Conservation (phyloP, 2,888 invertebrate species). For the Protophormia terraenovae region DNA sequence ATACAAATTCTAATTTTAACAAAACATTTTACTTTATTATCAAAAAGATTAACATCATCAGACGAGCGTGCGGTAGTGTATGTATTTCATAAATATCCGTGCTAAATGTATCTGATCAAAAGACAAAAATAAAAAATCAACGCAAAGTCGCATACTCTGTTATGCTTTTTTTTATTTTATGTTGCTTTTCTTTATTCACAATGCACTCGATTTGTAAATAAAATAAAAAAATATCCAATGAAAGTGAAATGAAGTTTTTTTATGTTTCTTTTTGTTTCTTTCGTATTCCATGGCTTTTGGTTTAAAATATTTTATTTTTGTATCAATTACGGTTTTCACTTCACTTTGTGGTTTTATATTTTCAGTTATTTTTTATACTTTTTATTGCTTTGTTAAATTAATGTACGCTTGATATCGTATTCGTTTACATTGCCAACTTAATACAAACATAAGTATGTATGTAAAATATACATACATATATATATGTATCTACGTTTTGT, state of each 20-base stretch:
- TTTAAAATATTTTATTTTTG: neutral
- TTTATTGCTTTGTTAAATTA: neutral
- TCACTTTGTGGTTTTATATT: neutral
- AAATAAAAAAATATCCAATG: conserved; percentile 29
- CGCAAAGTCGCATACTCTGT: neutral
- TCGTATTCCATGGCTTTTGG: neutral
- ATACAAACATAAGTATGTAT: neutral
- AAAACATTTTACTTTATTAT: too few relatives aligned
- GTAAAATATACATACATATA: neutral
- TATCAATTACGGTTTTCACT: conserved; percentile 16
- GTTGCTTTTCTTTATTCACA: neutral
- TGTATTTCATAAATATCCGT: neutral
- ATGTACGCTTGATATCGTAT: neutral
- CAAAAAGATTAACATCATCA: too few relatives aligned
- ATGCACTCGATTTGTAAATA: conserved; percentile 6
- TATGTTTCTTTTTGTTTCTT: neutral
- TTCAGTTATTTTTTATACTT: neutral
- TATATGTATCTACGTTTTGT: neutral
- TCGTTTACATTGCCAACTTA: neutral
- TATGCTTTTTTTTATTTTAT: neutral
- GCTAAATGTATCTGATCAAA: neutral
- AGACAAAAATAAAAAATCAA: neutral
- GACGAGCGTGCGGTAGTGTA: too few relatives aligned
- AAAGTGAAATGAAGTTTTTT: conserved; percentile 36
- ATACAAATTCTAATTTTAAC: too few relatives aligned